Percentiles rank a stretch among this genome's conserved stretches.
These are phyloP conservation scores for Lysandra bellargus DNA, from an alignment of 2,888 invertebrate species.

Conservation along the genomic window DNA sequence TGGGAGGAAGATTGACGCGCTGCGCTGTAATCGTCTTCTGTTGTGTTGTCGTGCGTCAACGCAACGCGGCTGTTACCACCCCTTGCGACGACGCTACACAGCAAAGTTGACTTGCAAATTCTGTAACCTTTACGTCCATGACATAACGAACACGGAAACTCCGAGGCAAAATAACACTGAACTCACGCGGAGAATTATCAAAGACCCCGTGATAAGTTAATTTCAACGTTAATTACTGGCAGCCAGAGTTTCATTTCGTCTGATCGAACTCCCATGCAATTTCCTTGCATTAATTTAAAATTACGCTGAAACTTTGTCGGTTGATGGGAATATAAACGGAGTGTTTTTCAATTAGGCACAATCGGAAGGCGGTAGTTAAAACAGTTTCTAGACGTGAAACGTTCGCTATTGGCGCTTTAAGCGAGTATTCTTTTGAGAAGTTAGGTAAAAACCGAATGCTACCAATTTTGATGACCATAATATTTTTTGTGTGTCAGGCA, in stretches of 20 bases:
- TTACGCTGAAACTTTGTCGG: constrained; percentile 5
- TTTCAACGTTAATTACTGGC: background rate
- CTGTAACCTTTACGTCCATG: background rate
- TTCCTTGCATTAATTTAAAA: background rate
- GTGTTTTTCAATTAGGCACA: background rate
- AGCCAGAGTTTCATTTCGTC: background rate
- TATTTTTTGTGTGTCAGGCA: too few species aligned
- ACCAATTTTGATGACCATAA: too few species aligned
- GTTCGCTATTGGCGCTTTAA: background rate
- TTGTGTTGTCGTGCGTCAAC: too few species aligned
- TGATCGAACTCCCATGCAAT: background rate
- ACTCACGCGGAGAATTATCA: background rate
- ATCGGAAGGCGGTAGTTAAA: background rate
- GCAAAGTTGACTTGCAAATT: background rate
- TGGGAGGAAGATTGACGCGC: too few species aligned
- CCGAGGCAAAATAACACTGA: background rate
- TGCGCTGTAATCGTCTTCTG: too few species aligned
- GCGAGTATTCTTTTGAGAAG: background rate
- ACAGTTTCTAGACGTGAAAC: background rate
- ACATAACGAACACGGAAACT: background rate
- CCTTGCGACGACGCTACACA: background rate
- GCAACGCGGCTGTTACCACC: too few species aligned
- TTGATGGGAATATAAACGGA: background rate
- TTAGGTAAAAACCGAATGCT: background rate
- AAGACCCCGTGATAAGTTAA: background rate